Evolutionary conservation across 2,113 vertebrate species (phyloP), one percentile per base, ranked within the genome.

Genomic region (Callochromis pleurospilus): DNA sequence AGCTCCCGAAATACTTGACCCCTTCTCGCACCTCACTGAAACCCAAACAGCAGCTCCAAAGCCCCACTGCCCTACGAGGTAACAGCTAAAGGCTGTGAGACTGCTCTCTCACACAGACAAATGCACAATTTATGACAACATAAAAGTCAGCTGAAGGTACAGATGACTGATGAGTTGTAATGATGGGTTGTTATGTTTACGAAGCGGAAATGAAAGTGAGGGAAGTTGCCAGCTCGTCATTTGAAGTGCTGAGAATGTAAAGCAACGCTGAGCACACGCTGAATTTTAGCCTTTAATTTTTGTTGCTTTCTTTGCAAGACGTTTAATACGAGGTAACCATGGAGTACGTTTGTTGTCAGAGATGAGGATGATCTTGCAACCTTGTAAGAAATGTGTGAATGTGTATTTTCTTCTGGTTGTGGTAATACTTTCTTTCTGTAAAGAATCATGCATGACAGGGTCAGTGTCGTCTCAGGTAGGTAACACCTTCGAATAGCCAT

Each of bases 21-120:
- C 97, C 97, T 92, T 96, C 97, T 94, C 97, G 97, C 91, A 96
- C 97, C 94, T 97, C 97, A 94, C 98, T 98, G 97, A 99, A 99
- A 98, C 95, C 97, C 96, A 99, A 99, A 98, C 97, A 97, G 96
- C 97, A 97, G 93, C 97, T 98, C 96, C 97, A 97, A 97, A 97
- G 96, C 95, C 97, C 97, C 93, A 96, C 97, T 86, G 90, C 97
- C 96, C 97, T 98, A 96, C 96, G 98, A 99, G 98, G 98, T 99
- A 99, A 99, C 93, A 10, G 75, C 89, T 49, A 86, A 82, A 86
- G 88, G 80, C 88, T 84, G 83, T 58, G 81, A 58, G 51, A 21
- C 47, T 21, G 54, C 68, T 40, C 60, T 81, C 33, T 49, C 85
- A 53, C 58, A 26, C 79, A 80, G 11, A 53, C 49, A 82, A 45